These are phyloP conservation scores for Emys orbicularis DNA, from an alignment of 2,797 vertebrate species.

Conservation along the genomic window DNA sequence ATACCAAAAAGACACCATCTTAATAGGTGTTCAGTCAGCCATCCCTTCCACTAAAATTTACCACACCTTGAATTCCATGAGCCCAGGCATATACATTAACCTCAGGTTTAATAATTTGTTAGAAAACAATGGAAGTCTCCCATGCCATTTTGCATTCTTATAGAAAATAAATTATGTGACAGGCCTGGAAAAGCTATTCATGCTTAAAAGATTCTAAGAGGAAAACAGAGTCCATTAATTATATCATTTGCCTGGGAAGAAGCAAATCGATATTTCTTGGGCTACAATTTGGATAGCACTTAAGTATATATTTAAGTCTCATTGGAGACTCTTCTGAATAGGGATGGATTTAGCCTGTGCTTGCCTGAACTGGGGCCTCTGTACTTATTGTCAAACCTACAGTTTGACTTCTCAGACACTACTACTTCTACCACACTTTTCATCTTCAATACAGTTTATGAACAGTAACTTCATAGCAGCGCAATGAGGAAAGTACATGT, in stretches of 20 bases:
- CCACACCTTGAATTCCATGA: constrained; percentile 29
- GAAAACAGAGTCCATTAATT: neutral
- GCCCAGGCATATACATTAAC: constrained; percentile 35
- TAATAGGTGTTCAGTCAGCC: constrained; percentile 41
- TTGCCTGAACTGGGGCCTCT: neutral
- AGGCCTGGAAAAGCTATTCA: constrained; percentile 1
- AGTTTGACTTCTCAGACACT: neutral
- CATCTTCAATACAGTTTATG: neutral
- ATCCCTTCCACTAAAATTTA: constrained; percentile 50
- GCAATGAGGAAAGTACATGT: neutral
- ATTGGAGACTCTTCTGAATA: neutral
- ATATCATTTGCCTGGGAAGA: neutral
- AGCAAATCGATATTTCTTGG: neutral
- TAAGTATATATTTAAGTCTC: neutral
- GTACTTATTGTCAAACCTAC: neutral
- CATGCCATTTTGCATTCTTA: constrained; percentile 36
- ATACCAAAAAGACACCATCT: constrained; percentile 4
- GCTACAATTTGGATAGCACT: neutral
- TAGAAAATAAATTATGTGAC: constrained; percentile 53
- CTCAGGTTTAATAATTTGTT: constrained; percentile 68
- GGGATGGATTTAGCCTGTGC: neutral
- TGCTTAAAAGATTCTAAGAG: constrained; percentile 27
- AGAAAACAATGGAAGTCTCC: constrained; percentile 48
- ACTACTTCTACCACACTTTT: neutral
- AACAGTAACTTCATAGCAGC: neutral